Conservation (phyloP, 2,888 invertebrate genomes). For the Drosophila anceps region DNA sequence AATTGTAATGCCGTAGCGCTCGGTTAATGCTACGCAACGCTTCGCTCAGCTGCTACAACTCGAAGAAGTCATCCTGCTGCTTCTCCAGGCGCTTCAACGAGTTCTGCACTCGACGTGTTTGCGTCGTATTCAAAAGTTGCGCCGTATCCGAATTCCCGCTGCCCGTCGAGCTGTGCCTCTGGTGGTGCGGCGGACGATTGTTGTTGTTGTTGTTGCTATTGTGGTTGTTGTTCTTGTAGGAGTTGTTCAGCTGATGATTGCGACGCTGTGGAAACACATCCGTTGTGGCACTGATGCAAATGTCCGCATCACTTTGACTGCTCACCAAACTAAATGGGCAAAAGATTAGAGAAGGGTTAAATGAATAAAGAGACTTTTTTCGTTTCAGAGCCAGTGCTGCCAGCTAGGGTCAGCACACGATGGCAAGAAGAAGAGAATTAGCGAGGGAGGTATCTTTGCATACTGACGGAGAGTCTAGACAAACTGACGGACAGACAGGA, state of each 20-base stretch:
- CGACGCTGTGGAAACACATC: conserved; percentile 79
- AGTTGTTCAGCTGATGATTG: conserved; percentile 79
- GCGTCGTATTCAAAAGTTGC: conserved; percentile 88
- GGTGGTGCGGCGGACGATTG: conserved; percentile 73
- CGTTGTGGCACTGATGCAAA: conserved; percentile 75
- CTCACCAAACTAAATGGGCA: conserved; percentile 73
- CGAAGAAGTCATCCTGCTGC: conserved; percentile 95
- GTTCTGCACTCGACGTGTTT: conserved; percentile 92
- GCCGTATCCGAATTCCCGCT: conserved; percentile 86
- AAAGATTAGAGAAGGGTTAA: neutral
- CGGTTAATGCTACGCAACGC: conserved; percentile 18
- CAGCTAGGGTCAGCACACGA: neutral
- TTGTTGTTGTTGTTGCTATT: conserved; percentile 78
- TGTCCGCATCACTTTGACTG: conserved; percentile 83
- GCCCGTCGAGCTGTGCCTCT: conserved; percentile 86
- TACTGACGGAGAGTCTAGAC: no score
- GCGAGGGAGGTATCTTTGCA: no score
- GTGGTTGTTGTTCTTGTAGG: conserved; percentile 80
- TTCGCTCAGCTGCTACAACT: conserved; percentile 90
- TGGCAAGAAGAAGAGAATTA: no score
- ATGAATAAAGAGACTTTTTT: neutral
- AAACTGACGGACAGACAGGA: no score
- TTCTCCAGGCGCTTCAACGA: conserved; percentile 93
- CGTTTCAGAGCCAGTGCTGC: neutral
- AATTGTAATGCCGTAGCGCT: conserved; percentile 41